phyloP scores from a whole-genome alignment of 2,888 invertebrate species.

The Ormyrus rosae region DNA sequence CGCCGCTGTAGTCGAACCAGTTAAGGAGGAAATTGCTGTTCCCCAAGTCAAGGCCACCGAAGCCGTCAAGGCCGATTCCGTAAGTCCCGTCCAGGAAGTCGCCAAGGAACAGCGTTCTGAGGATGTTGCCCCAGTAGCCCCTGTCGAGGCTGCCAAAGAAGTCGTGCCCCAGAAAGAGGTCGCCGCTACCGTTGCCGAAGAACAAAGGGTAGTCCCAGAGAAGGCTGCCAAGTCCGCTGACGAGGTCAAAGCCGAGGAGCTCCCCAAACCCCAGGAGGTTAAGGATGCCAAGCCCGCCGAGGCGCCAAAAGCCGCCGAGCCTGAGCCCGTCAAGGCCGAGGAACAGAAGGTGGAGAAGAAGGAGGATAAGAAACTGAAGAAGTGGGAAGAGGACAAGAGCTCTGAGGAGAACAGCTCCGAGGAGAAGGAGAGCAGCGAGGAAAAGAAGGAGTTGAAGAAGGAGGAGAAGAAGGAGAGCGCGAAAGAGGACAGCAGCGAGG shows the following conservation, averaged over 20 bases:
- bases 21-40: background rate
- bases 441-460: slow-evolving; percentile 53
- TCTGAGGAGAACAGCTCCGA: slow-evolving; percentile 58
- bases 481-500: slow-evolving; percentile 56
- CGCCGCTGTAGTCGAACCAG: slow-evolving; percentile 11
- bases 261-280: slow-evolving; percentile 68
- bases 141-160: slow-evolving; percentile 15
- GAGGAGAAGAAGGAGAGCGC: slow-evolving; percentile 56
- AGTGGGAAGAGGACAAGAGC: background rate
- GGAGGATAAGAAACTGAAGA: slow-evolving; percentile 11
- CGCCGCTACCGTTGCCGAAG: slow-evolving; percentile 48
- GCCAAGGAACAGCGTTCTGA: slow-evolving; percentile 48
- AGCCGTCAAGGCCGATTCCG: slow-evolving; percentile 37
- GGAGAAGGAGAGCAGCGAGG: slow-evolving; percentile 59
- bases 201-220: slow-evolving; percentile 44
- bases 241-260: slow-evolving; percentile 72
- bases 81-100: slow-evolving; percentile 16
- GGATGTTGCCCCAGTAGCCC: slow-evolving; percentile 31
- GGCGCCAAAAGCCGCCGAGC: slow-evolving; percentile 3
- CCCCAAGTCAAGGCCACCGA: slow-evolving; percentile 3
- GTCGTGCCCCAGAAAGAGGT: slow-evolving; percentile 53
- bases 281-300: slow-evolving; percentile 63
- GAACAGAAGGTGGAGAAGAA: slow-evolving; percentile 51
- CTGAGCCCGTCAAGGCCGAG: slow-evolving; percentile 39
- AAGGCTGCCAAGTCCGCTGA: slow-evolving; percentile 63